These are phyloP conservation scores for Rissa tridactyla DNA, from an alignment of 2,113 vertebrate genomes.

Conservation along the genomic window DNA sequence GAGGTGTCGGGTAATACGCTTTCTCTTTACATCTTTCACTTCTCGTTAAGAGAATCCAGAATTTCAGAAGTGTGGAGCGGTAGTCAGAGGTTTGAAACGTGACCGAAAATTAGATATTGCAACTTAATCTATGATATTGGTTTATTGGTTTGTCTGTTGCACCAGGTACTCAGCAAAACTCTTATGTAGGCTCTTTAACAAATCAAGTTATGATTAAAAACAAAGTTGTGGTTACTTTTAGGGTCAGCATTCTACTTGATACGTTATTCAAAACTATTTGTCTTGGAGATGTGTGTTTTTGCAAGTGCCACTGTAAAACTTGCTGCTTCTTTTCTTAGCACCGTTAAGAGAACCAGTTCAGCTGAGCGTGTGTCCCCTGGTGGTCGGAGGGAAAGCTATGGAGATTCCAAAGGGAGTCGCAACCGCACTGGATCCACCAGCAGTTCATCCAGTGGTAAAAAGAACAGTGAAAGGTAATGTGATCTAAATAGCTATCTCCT, in stretches of 20 bases:
- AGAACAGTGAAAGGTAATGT: slow-evolving; percentile 89
- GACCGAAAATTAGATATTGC: background rate
- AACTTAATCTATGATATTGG: background rate
- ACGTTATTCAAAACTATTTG: background rate
- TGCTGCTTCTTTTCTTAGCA: slow-evolving; percentile 67
- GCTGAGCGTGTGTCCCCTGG: slow-evolving; percentile 89
- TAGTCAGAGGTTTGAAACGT: background rate
- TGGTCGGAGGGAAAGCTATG: slow-evolving; percentile 84
- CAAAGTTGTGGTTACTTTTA: background rate
- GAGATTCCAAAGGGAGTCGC: slow-evolving; percentile 87
- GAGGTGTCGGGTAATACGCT: background rate
- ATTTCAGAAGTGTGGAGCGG: background rate
- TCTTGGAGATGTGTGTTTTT: background rate
- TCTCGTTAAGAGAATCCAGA: background rate
- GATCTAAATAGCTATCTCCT: background rate
- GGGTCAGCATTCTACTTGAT: background rate
- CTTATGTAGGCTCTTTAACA: background rate
- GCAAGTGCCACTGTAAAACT: background rate
- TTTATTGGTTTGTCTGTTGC: background rate
- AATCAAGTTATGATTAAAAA: background rate
- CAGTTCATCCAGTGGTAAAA: slow-evolving; percentile 93
- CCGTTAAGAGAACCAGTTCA: slow-evolving; percentile 93
- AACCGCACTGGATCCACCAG: slow-evolving; percentile 91
- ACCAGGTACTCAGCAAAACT: background rate
- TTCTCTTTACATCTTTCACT: background rate